phyloP scores from a whole-genome alignment of 2,797 vertebrate species.

The Knipowitschia caucasica region DNA sequence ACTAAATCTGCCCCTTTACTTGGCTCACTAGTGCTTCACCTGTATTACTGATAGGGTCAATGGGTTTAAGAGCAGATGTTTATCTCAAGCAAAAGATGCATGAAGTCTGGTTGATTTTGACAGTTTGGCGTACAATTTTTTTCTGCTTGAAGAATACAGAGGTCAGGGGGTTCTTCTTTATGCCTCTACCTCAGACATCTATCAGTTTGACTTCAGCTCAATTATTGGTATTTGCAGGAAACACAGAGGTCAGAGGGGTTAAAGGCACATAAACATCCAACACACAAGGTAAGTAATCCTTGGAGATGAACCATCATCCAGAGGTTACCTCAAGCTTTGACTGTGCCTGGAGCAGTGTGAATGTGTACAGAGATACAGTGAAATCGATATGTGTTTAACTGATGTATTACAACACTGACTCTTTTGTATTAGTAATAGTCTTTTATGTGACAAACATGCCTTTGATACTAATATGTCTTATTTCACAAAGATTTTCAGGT shows the following conservation, averaged over 20 bases:
- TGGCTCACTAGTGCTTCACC: constrained; percentile 45
- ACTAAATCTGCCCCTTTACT: constrained; percentile 41
- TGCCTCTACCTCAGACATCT: constrained; percentile 43
- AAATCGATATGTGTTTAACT: constrained; percentile 45
- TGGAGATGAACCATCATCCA: constrained; percentile 17
- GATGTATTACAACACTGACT: constrained; percentile 39
- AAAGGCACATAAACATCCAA: constrained; percentile 22
- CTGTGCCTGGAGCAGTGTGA: constrained; percentile 10
- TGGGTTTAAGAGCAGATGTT: constrained; percentile 51
- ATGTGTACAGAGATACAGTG: constrained; percentile 23
- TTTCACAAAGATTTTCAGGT: constrained; percentile 51
- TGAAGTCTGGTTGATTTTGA: constrained; percentile 40
- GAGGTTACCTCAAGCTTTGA: constrained; percentile 16
- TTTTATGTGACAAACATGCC: constrained; percentile 43
- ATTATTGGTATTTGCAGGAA: constrained; percentile 45
- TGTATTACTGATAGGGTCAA: constrained; percentile 58
- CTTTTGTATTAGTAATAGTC: constrained; percentile 39
- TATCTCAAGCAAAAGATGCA: constrained; percentile 30
- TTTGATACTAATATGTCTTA: constrained; percentile 61
- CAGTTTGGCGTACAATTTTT: constrained; percentile 49
- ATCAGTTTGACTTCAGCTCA: constrained; percentile 46
- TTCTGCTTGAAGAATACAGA: constrained; percentile 41
- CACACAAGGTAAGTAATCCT: constrained; percentile 14
- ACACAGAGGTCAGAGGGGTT: constrained; percentile 33
- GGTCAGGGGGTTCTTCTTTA: constrained; percentile 61